Conservation (phyloP, 23 tunicate species). For the Trididemnum nubilum region DNA sequence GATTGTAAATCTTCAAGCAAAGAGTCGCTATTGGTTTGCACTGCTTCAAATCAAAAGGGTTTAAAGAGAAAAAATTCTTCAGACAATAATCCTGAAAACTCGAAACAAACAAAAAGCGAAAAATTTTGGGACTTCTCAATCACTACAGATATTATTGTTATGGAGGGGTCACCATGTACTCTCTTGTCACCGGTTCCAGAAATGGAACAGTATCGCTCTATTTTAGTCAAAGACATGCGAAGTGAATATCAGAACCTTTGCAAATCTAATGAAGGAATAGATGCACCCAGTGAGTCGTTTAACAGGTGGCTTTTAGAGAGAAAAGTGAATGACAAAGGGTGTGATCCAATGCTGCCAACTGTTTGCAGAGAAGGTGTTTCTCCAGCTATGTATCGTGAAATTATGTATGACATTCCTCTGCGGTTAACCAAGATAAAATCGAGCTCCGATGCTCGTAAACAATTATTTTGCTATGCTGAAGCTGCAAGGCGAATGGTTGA, state of each 20-base stretch:
- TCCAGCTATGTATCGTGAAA: slow-evolving; percentile 89
- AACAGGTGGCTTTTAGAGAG: slow-evolving; percentile 87
- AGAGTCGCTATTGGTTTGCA: too few relatives aligned
- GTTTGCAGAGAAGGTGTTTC: slow-evolving; percentile 64
- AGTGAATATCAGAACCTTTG: slow-evolving; percentile 76
- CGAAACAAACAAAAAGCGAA: slow-evolving; percentile 22
- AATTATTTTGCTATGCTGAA: slow-evolving; percentile 73
- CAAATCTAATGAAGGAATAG: slow-evolving; percentile 77
- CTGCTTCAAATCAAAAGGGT: too few relatives aligned
- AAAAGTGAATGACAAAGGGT: slow-evolving; percentile 71
- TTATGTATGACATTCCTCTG: slow-evolving; percentile 84
- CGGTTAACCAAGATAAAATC: slow-evolving; percentile 73
- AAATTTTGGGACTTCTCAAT: slow-evolving; percentile 67
- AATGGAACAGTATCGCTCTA: slow-evolving; percentile 58
- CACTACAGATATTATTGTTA: slow-evolving; percentile 51
- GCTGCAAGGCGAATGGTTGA: slow-evolving; percentile 82
- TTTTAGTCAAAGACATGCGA: slow-evolving; percentile 52
- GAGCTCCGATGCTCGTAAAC: slow-evolving; percentile 78
- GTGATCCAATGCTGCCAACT: slow-evolving; percentile 78
- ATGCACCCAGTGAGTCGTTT: slow-evolving; percentile 81
- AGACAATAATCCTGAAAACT: not conserved
- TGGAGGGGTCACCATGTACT: slow-evolving; percentile 80
- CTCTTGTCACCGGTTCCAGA: slow-evolving; percentile 73
- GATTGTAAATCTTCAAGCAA: too few relatives aligned
- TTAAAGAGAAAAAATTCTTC: not conserved